Percentiles rank a stretch among this genome's conserved stretches.
phyloP scores from a whole-genome alignment of 2,888 invertebrate species.

The Polydesmus complanatus region DNA sequence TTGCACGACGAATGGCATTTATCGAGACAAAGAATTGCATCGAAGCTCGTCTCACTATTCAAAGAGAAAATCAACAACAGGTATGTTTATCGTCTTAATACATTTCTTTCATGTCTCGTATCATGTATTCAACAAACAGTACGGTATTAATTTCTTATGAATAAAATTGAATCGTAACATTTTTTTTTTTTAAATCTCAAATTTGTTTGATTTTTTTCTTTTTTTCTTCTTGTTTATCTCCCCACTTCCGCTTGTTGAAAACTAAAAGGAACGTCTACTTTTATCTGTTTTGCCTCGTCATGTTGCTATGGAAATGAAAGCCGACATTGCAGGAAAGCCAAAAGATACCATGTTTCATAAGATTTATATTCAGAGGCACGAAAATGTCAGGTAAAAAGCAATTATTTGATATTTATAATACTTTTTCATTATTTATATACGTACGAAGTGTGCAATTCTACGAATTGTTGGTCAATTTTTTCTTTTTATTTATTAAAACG shows the following conservation, averaged over 20 bases:
- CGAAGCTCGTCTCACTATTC: constrained; percentile 73
- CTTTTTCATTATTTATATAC: background rate
- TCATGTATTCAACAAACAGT: background rate
- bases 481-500: too few species aligned
- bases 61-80: constrained; percentile 90
- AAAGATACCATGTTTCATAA: constrained; percentile 94
- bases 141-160: background rate
- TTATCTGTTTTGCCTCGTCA: constrained; percentile 83
- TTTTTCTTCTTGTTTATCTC: constrained; percentile 16
- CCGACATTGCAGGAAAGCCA: constrained; percentile 80
- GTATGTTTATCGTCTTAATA: constrained; percentile 37
- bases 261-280: constrained; percentile 60
- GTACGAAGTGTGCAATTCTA: background rate
- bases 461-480: too few species aligned
- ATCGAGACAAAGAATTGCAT: constrained; percentile 89
- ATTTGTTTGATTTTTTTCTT: constrained; percentile 5
- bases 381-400: constrained; percentile 75
- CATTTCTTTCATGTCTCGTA: background rate
- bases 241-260: background rate
- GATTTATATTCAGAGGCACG: constrained; percentile 94
- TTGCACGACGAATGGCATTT: constrained; percentile 80
- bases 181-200: constrained; percentile 1
- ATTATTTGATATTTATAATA: background rate
- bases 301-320: constrained; percentile 95
- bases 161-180: constrained; percentile 11